Percentiles rank a stretch among this genome's conserved stretches.
Evolutionary conservation across 1,140 invertebrate species (phyloP).

Genomic region (Parasteatoda tepidariorum): DNA sequence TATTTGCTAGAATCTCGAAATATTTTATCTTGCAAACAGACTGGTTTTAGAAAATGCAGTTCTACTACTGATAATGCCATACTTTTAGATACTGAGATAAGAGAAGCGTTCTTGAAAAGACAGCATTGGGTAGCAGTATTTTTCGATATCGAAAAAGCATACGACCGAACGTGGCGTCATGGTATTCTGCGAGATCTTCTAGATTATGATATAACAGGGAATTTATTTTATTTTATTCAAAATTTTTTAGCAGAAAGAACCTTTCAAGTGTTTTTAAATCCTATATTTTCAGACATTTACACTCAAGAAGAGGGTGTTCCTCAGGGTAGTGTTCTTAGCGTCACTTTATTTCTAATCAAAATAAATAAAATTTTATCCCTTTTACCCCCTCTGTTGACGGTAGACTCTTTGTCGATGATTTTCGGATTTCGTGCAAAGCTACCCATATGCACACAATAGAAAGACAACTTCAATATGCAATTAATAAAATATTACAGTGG

Average conservation of each 20-base stretch:
- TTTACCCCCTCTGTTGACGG: no score
- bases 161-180: conserved; percentile 67
- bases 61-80: conserved; percentile 67
- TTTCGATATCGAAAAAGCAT: conserved; percentile 69
- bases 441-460: no score
- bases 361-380: no score
- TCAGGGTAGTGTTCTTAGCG: conserved; percentile 23
- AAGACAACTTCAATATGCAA: no score
- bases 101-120: conserved; percentile 65
- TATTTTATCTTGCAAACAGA: conserved; percentile 32
- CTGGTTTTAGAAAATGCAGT: conserved; percentile 65
- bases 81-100: conserved; percentile 66
- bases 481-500: no score
- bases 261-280: conserved; percentile 2
- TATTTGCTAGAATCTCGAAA: conserved; percentile 30
- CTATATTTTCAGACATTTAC: neutral
- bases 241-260: conserved; percentile 14
- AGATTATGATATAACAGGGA: conserved; percentile 17
- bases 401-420: no score
- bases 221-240: conserved; percentile 5
- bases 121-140: conserved; percentile 64
- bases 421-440: no score
- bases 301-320: conserved; percentile 6
- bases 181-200: conserved; percentile 66
- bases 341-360: no score